Percentiles rank a stretch among this genome's conserved stretches.
These are phyloP conservation scores for Drosophila siamana DNA, from an alignment of 2,888 invertebrate genomes.

Conservation along the genomic window DNA sequence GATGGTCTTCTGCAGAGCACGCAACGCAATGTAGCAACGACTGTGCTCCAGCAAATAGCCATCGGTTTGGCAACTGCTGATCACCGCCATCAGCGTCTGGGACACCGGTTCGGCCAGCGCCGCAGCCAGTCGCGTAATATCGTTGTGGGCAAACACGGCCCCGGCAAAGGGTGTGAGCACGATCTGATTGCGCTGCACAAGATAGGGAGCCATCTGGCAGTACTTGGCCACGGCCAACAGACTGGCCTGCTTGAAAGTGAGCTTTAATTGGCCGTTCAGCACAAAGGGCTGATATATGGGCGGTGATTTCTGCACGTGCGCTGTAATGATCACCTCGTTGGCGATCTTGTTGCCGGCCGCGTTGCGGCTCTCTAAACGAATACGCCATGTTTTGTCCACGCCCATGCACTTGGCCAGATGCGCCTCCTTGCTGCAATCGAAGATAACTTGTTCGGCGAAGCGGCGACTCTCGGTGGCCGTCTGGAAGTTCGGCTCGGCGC, in stretches of 20 bases:
- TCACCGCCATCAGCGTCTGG: slow-evolving; percentile 50
- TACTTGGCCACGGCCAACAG: slow-evolving; percentile 68
- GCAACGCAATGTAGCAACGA: slow-evolving; percentile 62
- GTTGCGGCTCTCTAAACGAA: slow-evolving; percentile 27
- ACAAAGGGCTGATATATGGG: slow-evolving; percentile 50
- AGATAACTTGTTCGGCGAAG: slow-evolving; percentile 63
- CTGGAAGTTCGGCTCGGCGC: slow-evolving; percentile 43
- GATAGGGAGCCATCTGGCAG: slow-evolving; percentile 60
- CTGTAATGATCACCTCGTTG: slow-evolving; percentile 32
- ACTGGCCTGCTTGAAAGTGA: slow-evolving; percentile 71
- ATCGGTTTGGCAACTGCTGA: slow-evolving; percentile 70
- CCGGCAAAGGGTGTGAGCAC: slow-evolving; percentile 68
- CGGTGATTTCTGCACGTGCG: slow-evolving; percentile 11
- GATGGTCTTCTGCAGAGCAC: slow-evolving; percentile 55
- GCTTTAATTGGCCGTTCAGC: slow-evolving; percentile 30
- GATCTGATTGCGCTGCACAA: slow-evolving; percentile 47
- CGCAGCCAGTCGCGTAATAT: slow-evolving; percentile 48
- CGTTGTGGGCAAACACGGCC: slow-evolving; percentile 53
- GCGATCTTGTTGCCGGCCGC: background rate
- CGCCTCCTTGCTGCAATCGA: slow-evolving; percentile 51
- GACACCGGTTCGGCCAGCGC: slow-evolving; percentile 44
- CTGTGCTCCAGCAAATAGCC: slow-evolving; percentile 61
- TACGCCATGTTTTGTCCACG: slow-evolving; percentile 35
- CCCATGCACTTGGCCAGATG: slow-evolving; percentile 47
- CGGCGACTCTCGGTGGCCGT: slow-evolving; percentile 60